Conservation (phyloP, 2,113 vertebrate genomes). For the Balaenoptera acutorostrata region DNA sequence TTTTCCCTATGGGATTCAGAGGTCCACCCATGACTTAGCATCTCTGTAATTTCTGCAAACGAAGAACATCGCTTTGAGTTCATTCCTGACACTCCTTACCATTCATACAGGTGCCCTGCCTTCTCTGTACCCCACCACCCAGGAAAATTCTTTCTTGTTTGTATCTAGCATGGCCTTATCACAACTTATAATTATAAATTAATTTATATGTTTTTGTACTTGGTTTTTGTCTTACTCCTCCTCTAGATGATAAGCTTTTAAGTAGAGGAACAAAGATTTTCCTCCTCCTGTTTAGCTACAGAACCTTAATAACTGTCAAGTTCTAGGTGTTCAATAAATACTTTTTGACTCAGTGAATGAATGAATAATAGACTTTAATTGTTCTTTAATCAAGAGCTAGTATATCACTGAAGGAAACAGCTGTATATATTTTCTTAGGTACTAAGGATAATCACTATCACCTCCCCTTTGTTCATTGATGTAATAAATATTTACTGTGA, state of each 20-base stretch:
- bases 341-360: not conserved
- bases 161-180: not conserved
- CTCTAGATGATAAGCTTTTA: not conserved
- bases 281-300: not conserved
- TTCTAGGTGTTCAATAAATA: not conserved
- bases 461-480: not conserved
- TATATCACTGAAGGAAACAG: not conserved
- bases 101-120: not conserved
- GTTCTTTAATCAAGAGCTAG: not conserved
- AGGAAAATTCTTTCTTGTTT: not conserved
- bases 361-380: not conserved
- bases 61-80: not conserved
- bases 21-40: not conserved
- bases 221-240: slow-evolving; percentile 9
- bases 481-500: not conserved
- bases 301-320: not conserved
- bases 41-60: not conserved
- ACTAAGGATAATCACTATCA: not conserved
- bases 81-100: not conserved
- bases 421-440: not conserved
- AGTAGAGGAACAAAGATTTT: not conserved
- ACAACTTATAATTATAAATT: not conserved
- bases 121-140: not conserved
- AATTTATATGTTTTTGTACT: not conserved
- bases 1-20: not conserved